Base-by-base conservation (phyloP, 2,797 vertebrate species). In the Mycteria americana region DNA sequence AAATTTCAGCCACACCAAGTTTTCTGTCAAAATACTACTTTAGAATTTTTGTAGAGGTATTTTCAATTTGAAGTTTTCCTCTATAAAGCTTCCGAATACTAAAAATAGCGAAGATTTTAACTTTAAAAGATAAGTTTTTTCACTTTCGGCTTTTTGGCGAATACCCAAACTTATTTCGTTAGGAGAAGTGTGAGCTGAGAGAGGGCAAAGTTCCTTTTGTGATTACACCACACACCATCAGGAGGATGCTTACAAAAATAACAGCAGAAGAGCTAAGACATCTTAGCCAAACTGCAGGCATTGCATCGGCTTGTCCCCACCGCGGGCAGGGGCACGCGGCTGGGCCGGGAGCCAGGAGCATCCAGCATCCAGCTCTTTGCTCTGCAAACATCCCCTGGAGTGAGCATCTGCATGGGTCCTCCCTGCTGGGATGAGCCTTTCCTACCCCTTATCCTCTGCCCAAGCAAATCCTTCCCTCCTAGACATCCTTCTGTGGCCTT, bases 191-290 rank as follows among this genome's bases (percentile, higher is more conserved):
- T 73, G 79, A 90, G 48, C 53, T 67, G 69, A 19, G 73, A 46
- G 73, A 92, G 91, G 88, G 62, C 64, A 90, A 89, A 92, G 84
- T 72, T 92, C 53, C 23, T 63, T 17, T n/a, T 22, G 51, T 11
- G 59, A 57, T 37, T 2, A 15, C 1, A 4, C 57, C 90, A 30
- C 68, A 62, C 41, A 11, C 41, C 54, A 7, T 12, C 54, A 35
- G 79, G 68, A 74, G 8, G 48, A 77, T n/a, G 88, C 54, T 77
- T 18, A 7, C 54, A 69, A 31, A 90, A 95, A 90, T 48, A 94
- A 57, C 59, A 50, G 54, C 2, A 1, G 15, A 25, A 4, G 37
- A 23, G 31, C 16, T 39, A 24, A 18, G 54, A 5, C 14, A 9
- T 79, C 63, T 51, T 1, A 60, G 48, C 51, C 83, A 56, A 80